These are phyloP conservation scores for Argyrosomus regius DNA, from an alignment of 2,797 vertebrate genomes.

Conservation along the genomic window DNA sequence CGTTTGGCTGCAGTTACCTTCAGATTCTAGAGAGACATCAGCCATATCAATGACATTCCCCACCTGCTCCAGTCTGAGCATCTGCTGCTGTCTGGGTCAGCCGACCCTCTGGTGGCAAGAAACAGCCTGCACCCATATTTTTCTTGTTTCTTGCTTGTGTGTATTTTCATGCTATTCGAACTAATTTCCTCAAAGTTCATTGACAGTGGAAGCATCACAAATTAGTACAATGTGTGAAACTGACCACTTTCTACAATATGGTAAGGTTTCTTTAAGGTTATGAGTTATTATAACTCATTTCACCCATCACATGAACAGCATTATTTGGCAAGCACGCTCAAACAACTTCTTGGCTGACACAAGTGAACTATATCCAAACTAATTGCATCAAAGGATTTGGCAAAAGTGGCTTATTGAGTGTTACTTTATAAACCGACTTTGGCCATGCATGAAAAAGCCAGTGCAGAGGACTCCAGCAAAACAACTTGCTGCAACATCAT, in stretches of 20 bases:
- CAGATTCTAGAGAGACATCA: conserved; percentile 31
- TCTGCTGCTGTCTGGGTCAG: conserved; percentile 40
- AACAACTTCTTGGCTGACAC: not conserved
- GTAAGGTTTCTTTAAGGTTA: too few relatives aligned
- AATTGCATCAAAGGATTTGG: not conserved
- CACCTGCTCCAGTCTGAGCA: conserved; percentile 43
- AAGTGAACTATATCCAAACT: not conserved
- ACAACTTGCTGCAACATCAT: too few relatives aligned
- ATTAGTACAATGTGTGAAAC: not conserved
- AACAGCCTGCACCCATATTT: not conserved
- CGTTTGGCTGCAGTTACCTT: conserved; percentile 35
- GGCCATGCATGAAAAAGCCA: not conserved
- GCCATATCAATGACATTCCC: conserved; percentile 44
- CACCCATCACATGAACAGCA: not conserved
- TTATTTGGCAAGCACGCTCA: not conserved
- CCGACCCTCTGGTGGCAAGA: conserved; percentile 4
- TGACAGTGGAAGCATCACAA: not conserved
- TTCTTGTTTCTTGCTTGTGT: not conserved
- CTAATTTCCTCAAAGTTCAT: conserved; percentile 1
- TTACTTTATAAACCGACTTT: not conserved
- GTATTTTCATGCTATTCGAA: not conserved
- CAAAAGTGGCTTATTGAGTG: not conserved
- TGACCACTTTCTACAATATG: too few relatives aligned
- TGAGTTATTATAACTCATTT: not conserved
- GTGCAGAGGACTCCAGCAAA: not conserved